Base-by-base conservation (phyloP, 2,797 vertebrate genomes). In the Sphenodon punctatus region DNA sequence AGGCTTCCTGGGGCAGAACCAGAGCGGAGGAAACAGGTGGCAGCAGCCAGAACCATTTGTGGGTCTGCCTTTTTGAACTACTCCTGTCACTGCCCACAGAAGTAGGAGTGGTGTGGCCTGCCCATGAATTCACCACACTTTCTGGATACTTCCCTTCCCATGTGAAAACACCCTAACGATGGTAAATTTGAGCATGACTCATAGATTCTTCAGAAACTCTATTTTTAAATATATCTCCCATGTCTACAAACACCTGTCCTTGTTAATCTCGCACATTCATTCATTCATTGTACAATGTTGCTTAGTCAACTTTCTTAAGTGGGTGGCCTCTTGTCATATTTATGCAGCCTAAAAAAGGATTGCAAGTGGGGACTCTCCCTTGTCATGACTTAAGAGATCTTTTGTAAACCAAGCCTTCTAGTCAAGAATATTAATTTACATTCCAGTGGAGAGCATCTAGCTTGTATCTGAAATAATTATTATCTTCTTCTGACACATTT, bases 401-500 rank as follows among this genome's bases (percentile, higher is more conserved):
- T 86, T 41, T 76, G 58, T 89, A 85, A 90, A 85, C 55, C 73
- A 43, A 78, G 56, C 51, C 12, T 83, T 73, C 30, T 78, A 42
- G 42, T 68, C 60, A 53, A 90, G 63, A 85, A 74, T 87, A 88
- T 85, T 78, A 85, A 84, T 72, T 89, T 88, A 77, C 74, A 94
- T 81, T 90, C 73, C 80, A 88, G 55, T 80, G 27, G 66, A 90
- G 43, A 93, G 76, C 90, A 94, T 93, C 87, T 94, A 93, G 86
- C 67, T 86, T 92, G 68, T 75, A 78, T 85, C 67, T 89, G 86
- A 92, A 80, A 92, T 87, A 94, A 94, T 93, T 88, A 93, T 94
- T 94, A 92, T 87, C 88, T 93, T 86, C 87, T 87, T 93, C 68
- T 93, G 90, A 94, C 93, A 95, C 84, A 80, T 94, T 94, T 94